Evolutionary conservation across 35 echinoderm and acorn worm species (phyloP), one percentile per base, ranked within the genome.

Genomic region (Diadema setosum): DNA sequence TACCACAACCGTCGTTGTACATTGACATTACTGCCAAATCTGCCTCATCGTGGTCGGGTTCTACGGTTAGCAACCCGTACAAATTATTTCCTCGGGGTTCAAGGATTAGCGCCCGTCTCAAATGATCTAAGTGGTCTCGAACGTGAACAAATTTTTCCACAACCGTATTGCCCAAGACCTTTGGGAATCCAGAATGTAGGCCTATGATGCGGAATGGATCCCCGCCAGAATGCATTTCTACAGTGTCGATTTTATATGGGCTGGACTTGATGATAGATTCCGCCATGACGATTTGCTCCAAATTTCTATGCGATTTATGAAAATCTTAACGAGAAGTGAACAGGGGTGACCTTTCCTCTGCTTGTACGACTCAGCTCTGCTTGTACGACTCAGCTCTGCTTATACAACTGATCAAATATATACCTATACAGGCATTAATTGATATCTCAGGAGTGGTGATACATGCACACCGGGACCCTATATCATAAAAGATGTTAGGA

Each of bases 201-300:
- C 85, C 24, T 29, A 98, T 85, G 27, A 98, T 91, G 20, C 96
- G 89, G 12, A 98, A 24, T 8, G 96, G 96, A 31, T 94, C 96
- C 27, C 96, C 96, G n/a, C 92, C 85, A 29, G 96, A 94, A 65
- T 98, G 96, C 96, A 98, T 98, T 88, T 98, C 96, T 35, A 98
- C 70, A 29, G 96, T 98, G 82, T 86, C 90, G 16, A 97, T 78
- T 25, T 64, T 42, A 40, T 33, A 76, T 20, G 70, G 36, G 39
- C 70, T 52, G 48, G 9, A n/a, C n/a, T 52, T n/a, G 48, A n/a
- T n/a, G n/a, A 52, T 52, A 9, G 48, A 52, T 9, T 52, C n/a
- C 9, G 48, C 48, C 48, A 52, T 52, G n/a, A n/a, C n/a, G n/a
- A n/a, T n/a, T n/a, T n/a, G n/a, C n/a, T n/a, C n/a, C n/a, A n/a